Conservation (phyloP, 2,113 vertebrate species). For the Ellobius talpinus region DNA sequence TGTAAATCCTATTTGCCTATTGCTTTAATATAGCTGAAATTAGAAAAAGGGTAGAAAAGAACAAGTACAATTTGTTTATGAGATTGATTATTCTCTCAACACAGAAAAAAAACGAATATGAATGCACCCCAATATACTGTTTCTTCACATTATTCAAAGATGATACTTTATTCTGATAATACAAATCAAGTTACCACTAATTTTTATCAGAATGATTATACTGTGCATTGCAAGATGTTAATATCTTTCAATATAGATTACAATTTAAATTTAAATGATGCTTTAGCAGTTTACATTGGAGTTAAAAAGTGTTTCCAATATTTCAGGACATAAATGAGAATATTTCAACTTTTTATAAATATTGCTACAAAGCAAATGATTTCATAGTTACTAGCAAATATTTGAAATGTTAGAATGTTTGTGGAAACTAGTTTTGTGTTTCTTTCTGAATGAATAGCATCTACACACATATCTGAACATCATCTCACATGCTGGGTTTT, state of each 20-base stretch:
- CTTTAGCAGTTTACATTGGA: neutral
- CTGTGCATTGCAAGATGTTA: neutral
- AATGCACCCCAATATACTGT: neutral
- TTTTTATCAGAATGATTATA: neutral
- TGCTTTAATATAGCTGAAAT: neutral
- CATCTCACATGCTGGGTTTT: neutral
- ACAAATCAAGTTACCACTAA: neutral
- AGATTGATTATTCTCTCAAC: neutral
- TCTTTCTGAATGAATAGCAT: neutral
- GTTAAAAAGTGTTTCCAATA: neutral
- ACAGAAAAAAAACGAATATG: neutral
- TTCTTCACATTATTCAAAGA: neutral
- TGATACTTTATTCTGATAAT: neutral
- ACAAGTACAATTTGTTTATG: neutral
- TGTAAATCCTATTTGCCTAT: neutral
- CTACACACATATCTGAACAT: neutral
- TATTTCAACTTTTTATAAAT: neutral
- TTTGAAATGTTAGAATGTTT: neutral
- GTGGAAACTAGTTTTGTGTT: neutral
- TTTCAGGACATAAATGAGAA: neutral
- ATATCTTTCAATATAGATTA: neutral
- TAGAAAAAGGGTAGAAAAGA: neutral
- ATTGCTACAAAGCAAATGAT: neutral
- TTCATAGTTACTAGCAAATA: neutral
- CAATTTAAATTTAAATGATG: neutral